Conservation (phyloP, 2,888 invertebrate genomes). For the Drosophila nr. fundita region DNA sequence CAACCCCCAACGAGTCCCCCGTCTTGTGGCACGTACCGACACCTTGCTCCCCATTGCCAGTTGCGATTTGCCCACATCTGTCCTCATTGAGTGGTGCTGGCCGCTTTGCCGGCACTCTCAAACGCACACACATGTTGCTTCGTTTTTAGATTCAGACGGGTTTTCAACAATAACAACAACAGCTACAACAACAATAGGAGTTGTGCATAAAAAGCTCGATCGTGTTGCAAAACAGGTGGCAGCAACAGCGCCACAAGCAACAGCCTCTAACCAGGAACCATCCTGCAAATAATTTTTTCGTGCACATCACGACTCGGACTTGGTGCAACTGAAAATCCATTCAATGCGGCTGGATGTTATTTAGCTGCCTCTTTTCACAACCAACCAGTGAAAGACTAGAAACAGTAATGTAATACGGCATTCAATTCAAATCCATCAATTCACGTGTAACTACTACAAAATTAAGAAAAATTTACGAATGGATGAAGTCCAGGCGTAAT, state of each 20-base stretch:
- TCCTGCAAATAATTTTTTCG: constrained; percentile 46
- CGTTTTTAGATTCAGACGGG: constrained; percentile 78
- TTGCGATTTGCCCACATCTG: constrained; percentile 59
- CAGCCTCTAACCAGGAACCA: constrained; percentile 55
- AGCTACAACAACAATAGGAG: constrained; percentile 33
- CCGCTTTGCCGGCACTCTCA: constrained; percentile 71
- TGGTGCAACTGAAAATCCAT: constrained; percentile 44
- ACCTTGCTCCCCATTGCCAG: constrained; percentile 20
- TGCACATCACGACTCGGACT: constrained; percentile 45
- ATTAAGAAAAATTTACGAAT: not conserved
- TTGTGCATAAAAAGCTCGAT: constrained; percentile 57
- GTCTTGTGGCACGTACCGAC: constrained; percentile 16
- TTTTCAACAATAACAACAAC: constrained; percentile 45
- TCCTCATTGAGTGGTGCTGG: constrained; percentile 68
- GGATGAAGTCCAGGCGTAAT: not conserved
- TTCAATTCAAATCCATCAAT: not conserved
- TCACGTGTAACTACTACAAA: not conserved
- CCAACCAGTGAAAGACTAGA: not conserved
- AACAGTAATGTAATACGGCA: constrained; percentile 8
- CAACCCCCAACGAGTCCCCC: constrained; percentile 35
- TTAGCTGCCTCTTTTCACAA: not conserved
- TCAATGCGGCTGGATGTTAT: constrained; percentile 6
- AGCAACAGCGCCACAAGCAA: constrained; percentile 10
- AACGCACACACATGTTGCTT: constrained; percentile 77
- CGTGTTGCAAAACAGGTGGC: constrained; percentile 68